These are phyloP conservation scores for Oxytorus armatus DNA, from an alignment of 2,888 invertebrate genomes.

Conservation along the genomic window DNA sequence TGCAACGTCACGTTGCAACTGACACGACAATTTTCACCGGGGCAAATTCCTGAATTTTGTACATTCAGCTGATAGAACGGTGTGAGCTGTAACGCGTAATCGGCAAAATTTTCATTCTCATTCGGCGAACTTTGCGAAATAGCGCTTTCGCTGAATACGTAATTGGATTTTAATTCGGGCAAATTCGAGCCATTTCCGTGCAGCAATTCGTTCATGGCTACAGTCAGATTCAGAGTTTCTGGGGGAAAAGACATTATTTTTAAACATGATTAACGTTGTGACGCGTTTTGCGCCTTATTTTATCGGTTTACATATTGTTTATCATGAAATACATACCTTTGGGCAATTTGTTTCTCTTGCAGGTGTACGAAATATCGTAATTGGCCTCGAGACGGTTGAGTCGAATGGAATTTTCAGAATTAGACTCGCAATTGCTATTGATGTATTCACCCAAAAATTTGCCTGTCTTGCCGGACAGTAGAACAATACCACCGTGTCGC, in stretches of 20 bases:
- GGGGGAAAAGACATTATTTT: constrained; percentile 74
- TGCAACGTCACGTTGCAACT: constrained; percentile 84
- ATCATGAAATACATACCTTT: constrained; percentile 1
- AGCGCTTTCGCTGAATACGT: constrained; percentile 36
- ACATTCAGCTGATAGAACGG: constrained; percentile 86
- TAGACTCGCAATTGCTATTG: constrained; percentile 48
- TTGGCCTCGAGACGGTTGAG: constrained; percentile 75
- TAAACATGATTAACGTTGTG: background rate
- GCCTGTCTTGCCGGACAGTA: constrained; percentile 90
- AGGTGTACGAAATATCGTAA: constrained; percentile 75
- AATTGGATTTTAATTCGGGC: constrained; percentile 22
- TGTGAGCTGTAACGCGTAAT: constrained; percentile 73
- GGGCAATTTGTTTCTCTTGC: constrained; percentile 71
- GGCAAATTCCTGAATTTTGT: constrained; percentile 90
- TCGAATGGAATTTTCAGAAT: constrained; percentile 65
- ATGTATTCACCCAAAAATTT: constrained; percentile 86
- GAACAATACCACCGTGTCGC: constrained; percentile 84
- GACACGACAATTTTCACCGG: constrained; percentile 88
- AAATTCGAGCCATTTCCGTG: constrained; percentile 71
- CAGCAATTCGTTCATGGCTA: constrained; percentile 84
- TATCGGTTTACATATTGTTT: background rate
- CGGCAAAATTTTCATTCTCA: constrained; percentile 64
- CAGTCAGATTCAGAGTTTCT: constrained; percentile 85
- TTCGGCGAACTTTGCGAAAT: constrained; percentile 42
- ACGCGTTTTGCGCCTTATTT: background rate